phyloP scores from a whole-genome alignment of 2,888 invertebrate species.

The Dione vanillae region DNA sequence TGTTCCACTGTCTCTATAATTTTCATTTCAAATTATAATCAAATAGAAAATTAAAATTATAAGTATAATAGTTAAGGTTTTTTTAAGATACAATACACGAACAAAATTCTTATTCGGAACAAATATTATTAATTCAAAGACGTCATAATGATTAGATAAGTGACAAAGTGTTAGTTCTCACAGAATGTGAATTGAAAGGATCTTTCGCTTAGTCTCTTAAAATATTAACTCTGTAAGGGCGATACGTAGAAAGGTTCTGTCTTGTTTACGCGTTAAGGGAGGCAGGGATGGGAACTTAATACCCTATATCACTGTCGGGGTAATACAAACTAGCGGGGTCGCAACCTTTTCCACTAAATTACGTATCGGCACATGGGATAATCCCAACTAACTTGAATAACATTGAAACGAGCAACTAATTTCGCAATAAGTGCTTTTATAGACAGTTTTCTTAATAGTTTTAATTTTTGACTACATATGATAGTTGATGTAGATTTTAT shows the following conservation, averaged over 20 bases:
- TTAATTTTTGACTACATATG: neutral
- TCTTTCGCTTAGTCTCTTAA: constrained; percentile 77
- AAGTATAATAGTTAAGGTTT: too few species aligned
- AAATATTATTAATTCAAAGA: neutral
- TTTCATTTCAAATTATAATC: too few species aligned
- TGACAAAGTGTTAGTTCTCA: constrained; percentile 54
- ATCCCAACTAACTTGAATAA: constrained; percentile 77
- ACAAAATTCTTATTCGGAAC: neutral
- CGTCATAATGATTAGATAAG: constrained; percentile 2
- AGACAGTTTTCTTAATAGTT: constrained; percentile 13
- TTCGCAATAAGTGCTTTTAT: constrained; percentile 55
- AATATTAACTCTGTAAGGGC: constrained; percentile 81
- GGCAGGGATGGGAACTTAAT: constrained; percentile 81
- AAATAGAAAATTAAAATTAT: too few species aligned
- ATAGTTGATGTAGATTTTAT: neutral
- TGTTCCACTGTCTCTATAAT: too few species aligned
- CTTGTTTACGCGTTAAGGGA: constrained; percentile 83
- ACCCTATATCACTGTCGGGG: constrained; percentile 83
- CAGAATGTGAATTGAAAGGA: constrained; percentile 71
- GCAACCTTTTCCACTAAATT: constrained; percentile 84
- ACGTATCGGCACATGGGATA: constrained; percentile 81
- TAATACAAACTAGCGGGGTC: constrained; percentile 82
- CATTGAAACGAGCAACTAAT: constrained; percentile 64
- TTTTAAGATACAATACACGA: too few species aligned
- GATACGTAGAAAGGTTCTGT: constrained; percentile 81